A percentile compares a stretch with the other conserved stretches of the same genome.
Conservation (phyloP, 2,888 invertebrate genomes). For the Shargacucullia verbasci region DNA sequence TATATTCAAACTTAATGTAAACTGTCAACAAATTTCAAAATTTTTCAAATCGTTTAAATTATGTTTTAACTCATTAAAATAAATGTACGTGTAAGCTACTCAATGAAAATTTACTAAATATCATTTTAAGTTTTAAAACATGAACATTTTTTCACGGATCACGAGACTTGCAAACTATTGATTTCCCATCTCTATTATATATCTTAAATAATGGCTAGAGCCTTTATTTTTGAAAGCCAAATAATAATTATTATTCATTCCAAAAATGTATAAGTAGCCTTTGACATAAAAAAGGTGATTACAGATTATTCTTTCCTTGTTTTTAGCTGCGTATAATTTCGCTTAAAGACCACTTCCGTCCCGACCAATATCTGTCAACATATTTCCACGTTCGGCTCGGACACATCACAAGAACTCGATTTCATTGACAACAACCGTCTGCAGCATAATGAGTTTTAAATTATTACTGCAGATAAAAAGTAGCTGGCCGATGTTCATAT, state of each 20-base stretch:
- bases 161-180: not conserved
- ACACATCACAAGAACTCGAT: conserved; percentile 88
- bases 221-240: conserved; percentile 14
- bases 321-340: conserved; percentile 85
- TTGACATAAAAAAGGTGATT: conserved; percentile 76
- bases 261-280: conserved; percentile 65
- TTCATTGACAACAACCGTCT: conserved; percentile 85
- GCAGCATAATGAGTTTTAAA: conserved; percentile 88
- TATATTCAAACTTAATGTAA: conserved; percentile 10
- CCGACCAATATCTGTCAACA: conserved; percentile 88
- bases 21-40: conserved; percentile 7
- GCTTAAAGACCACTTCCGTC: conserved; percentile 86
- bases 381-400: conserved; percentile 84
- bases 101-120: conserved; percentile 1
- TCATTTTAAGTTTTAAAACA: too few relatives aligned
- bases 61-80: conserved; percentile 26
- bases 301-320: conserved; percentile 82
- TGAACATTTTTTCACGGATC: not conserved
- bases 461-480: conserved; percentile 87
- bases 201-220: not conserved
- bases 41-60: conserved; percentile 15
- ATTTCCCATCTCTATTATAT: conserved; percentile 8
- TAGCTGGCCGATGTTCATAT: conserved; percentile 73
- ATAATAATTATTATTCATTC: conserved; percentile 30
- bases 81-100: conserved; percentile 13